Base-by-base conservation (phyloP, 2,888 invertebrate species). In the Keiferia lycopersicella region DNA sequence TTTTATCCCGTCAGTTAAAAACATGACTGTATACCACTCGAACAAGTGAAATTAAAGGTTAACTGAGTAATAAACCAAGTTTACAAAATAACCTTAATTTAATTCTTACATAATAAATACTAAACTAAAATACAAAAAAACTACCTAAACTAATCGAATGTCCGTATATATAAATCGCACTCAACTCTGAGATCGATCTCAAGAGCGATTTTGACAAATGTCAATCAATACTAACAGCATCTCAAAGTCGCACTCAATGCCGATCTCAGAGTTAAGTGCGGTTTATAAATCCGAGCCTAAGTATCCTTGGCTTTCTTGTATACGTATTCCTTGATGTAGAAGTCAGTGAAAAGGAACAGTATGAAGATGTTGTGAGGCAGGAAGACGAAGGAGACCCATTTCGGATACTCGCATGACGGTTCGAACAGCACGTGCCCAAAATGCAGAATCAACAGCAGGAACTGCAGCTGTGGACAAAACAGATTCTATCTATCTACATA, bases 301-400 rank as follows among this genome's bases (percentile, higher is more conserved):
- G 38, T 50, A 18, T 50, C 30, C 18, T 62, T 76, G 78, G 81
- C 79, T 73, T 88, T 92, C 71, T 92, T 92, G 63, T 83, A 74
- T 64, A 94, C 80, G 76, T 96, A 96, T n/a, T 93, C 83, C 73
- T 93, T 94, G 69, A 93, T 91, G 70, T 96, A 96, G 78, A 96
- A 96, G 71, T 95, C 94, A 8, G 88, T 82, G 80, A 96, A 96
- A 39, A 96, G 82, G 66, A 93, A 80, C 8, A 95, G 82, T 87
- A 96, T 95, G 73, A 95, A 94, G 61, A 94, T 77, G 78, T 95
- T 95, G 79, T 96, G 95, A 0, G 94, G 93, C 41, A 95, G 80
- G 71, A 94, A 92, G 60, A 93, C 65, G 61, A 92, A 85, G 0
- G 92, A 87, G 0, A 93, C 83, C 91, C 93, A 93, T 69, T 92